Conservation (phyloP, 2,113 vertebrate species). For the Alligator sinensis region DNA sequence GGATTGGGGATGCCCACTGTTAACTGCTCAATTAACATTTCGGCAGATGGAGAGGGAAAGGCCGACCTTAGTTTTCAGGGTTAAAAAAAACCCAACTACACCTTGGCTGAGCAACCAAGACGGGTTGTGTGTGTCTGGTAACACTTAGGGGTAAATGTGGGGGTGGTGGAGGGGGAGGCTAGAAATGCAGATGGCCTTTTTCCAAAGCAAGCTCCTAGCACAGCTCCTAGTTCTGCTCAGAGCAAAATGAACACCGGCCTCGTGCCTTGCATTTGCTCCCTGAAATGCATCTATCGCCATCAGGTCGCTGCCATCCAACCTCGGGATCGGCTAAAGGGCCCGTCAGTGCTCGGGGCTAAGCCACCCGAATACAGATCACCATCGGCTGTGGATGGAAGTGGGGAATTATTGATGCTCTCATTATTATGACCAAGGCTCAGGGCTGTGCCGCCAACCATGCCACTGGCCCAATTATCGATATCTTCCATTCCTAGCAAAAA, state of each 20-base stretch:
- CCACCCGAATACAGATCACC: neutral
- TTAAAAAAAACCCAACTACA: neutral
- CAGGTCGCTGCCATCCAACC: neutral
- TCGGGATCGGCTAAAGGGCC: neutral
- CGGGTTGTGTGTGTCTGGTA: neutral
- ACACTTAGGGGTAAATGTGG: rapidly evolving
- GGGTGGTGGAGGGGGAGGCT: neutral
- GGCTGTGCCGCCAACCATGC: neutral
- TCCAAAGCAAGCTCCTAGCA: rapidly evolving
- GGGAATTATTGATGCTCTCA: neutral
- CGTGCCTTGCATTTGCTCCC: rapidly evolving
- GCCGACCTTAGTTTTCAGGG: neutral
- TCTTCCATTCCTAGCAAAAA: neutral
- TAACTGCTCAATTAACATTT: neutral
- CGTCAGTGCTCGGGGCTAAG: neutral
- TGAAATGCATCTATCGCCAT: neutral
- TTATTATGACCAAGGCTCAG: rapidly evolving
- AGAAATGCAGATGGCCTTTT: neutral
- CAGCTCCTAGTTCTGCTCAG: neutral
- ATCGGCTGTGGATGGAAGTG: neutral
- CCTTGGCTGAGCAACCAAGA: neutral
- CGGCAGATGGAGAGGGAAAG: neutral
- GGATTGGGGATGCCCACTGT: rapidly evolving
- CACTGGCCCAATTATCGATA: rapidly evolving
- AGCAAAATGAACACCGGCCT: neutral